These are phyloP conservation scores for Amphilophus citrinellus DNA, from an alignment of 2,113 vertebrate genomes.

Conservation along the genomic window DNA sequence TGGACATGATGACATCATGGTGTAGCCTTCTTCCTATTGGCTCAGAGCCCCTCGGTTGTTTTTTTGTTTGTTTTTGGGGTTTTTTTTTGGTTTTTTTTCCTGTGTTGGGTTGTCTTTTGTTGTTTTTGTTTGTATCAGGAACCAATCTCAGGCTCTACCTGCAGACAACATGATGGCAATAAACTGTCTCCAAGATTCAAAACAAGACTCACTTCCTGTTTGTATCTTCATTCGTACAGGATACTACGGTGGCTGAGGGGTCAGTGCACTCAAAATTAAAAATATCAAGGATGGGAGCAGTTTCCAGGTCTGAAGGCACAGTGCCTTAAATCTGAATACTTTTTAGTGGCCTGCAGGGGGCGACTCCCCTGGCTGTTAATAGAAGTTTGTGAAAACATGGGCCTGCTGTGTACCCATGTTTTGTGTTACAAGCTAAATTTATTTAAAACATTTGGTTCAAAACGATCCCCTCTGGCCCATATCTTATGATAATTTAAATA, in stretches of 20 bases:
- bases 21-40: conserved; percentile 41
- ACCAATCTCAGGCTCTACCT: conserved; percentile 64
- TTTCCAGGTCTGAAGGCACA: not conserved
- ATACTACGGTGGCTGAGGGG: not conserved
- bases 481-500: no score
- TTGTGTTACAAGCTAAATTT: no score
- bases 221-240: not conserved
- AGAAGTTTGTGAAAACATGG: not conserved
- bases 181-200: conserved; percentile 48
- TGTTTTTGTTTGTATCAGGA: conserved; percentile 61
- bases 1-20: conserved; percentile 37
- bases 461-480: no score
- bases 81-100: not conserved
- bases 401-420: not conserved
- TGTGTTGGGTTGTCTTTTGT: conserved; percentile 38
- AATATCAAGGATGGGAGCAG: no score
- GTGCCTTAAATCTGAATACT: not conserved
- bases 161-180: conserved; percentile 66
- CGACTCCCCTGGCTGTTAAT: not conserved
- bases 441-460: no score
- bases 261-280: not conserved
- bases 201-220: not conserved
- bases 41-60: conserved; percentile 8
- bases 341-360: not conserved
- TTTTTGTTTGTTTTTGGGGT: not conserved